Percentiles rank a stretch among this genome's conserved stretches.
These are phyloP conservation scores for Danionella dracula DNA, from an alignment of 2,797 vertebrate genomes.

Conservation along the genomic window DNA sequence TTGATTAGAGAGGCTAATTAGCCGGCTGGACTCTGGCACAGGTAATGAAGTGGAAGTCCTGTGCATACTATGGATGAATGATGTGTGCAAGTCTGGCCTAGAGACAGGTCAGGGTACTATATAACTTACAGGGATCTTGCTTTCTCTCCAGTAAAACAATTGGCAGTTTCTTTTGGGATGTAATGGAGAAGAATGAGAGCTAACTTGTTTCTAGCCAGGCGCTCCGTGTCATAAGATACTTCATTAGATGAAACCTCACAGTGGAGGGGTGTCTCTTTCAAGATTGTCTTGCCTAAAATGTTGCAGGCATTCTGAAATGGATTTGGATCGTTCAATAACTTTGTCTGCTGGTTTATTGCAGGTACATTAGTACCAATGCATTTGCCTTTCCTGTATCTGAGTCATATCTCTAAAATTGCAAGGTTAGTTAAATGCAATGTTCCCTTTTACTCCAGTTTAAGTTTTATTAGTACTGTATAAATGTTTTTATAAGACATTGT, in stretches of 20 bases:
- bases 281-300: background rate
- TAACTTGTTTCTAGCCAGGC: background rate
- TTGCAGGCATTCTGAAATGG: background rate
- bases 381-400: background rate
- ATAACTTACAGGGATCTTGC: background rate
- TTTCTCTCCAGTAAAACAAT: background rate
- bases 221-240: background rate
- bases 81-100: background rate
- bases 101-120: background rate
- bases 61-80: constrained; percentile 1
- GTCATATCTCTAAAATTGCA: no score
- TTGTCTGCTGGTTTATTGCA: background rate
- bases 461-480: no score
- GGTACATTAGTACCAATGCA: background rate
- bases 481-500: no score
- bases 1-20: background rate
- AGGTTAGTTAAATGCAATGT: no score
- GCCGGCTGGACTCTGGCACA: constrained; percentile 1
- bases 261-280: background rate
- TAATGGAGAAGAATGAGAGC: background rate
- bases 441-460: no score
- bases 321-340: background rate
- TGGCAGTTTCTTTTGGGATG: background rate
- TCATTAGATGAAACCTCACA: background rate
- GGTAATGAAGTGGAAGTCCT: background rate